Evolutionary conservation across 2,113 vertebrate genomes (phyloP).

Genomic region (Mesoclemmys tuberculata): DNA sequence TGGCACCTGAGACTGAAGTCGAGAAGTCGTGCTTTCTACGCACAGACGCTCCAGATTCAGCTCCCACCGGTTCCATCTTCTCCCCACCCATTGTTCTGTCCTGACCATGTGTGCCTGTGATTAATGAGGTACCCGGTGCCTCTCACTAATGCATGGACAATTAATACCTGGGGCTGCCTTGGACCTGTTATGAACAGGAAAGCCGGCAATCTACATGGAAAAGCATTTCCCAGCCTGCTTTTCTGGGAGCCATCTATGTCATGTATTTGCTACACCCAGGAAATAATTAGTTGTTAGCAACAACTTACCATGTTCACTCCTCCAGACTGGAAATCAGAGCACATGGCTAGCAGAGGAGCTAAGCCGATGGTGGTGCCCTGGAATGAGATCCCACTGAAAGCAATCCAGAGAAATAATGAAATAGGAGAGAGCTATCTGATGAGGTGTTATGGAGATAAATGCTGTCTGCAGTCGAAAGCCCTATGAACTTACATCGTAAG

Average conservation of each 20-base stretch:
- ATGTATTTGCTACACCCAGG: neutral
- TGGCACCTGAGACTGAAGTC: neutral
- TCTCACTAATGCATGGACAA: neutral
- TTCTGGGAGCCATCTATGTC: neutral
- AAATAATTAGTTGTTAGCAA: neutral
- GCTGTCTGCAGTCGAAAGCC: neutral
- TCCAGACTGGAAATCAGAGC: slow-evolving; percentile 95
- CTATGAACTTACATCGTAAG: neutral
- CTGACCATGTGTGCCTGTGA: neutral
- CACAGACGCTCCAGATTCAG: neutral
- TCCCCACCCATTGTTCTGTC: neutral
- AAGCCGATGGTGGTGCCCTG: slow-evolving; percentile 94
- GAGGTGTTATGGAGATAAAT: neutral
- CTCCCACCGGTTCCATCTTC: neutral
- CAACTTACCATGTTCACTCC: slow-evolving; percentile 95
- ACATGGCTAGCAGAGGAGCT: slow-evolving; percentile 96
- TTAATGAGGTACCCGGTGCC: fast-evolving
- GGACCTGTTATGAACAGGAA: neutral
- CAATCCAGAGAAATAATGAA: slow-evolving; percentile 29
- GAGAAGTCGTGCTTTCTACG: neutral
- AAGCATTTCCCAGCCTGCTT: neutral
- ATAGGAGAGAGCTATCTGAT: neutral
- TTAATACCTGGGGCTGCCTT: neutral
- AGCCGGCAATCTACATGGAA: neutral
- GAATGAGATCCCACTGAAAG: slow-evolving; percentile 88